Evolutionary conservation across 2,888 invertebrate genomes (phyloP).

Genomic region (Volucella zonaria): DNA sequence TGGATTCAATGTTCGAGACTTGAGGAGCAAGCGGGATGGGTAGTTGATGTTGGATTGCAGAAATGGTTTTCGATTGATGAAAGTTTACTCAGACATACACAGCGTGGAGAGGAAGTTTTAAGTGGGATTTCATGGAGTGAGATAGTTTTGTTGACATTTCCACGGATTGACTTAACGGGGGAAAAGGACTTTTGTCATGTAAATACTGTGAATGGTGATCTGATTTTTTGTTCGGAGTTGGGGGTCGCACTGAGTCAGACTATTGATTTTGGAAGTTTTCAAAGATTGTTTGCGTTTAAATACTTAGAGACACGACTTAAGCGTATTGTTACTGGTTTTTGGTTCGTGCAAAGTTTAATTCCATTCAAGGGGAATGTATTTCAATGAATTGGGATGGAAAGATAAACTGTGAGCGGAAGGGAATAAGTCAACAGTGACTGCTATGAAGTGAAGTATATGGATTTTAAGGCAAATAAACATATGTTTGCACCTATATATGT

Average conservation of each 20-base stretch:
- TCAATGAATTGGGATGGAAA: no score
- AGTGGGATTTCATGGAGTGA: slow-evolving; percentile 52
- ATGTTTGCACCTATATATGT: no score
- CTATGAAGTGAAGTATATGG: no score
- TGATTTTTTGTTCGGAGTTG: slow-evolving; percentile 12
- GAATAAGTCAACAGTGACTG: no score
- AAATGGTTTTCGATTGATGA: slow-evolving; percentile 42
- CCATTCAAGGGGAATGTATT: no score
- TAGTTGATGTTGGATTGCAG: background rate
- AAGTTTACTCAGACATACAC: slow-evolving; percentile 13
- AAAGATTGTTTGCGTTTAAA: slow-evolving; percentile 16
- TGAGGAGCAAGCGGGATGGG: background rate
- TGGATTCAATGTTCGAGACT: background rate
- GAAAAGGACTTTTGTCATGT: slow-evolving; percentile 61
- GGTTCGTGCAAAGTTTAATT: background rate
- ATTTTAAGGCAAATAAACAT: no score
- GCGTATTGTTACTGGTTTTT: background rate
- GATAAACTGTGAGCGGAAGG: no score
- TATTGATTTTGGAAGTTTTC: slow-evolving; percentile 43
- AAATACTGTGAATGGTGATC: slow-evolving; percentile 56
- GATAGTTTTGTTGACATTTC: slow-evolving; percentile 70
- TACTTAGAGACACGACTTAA: no score
- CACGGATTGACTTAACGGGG: slow-evolving; percentile 57
- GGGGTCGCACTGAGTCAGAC: background rate
- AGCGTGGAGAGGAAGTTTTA: slow-evolving; percentile 32